Percentiles rank a stretch among this genome's conserved stretches.
These are phyloP conservation scores for Lasioglossum marginatum DNA, from an alignment of 2,888 invertebrate species.

Conservation along the genomic window DNA sequence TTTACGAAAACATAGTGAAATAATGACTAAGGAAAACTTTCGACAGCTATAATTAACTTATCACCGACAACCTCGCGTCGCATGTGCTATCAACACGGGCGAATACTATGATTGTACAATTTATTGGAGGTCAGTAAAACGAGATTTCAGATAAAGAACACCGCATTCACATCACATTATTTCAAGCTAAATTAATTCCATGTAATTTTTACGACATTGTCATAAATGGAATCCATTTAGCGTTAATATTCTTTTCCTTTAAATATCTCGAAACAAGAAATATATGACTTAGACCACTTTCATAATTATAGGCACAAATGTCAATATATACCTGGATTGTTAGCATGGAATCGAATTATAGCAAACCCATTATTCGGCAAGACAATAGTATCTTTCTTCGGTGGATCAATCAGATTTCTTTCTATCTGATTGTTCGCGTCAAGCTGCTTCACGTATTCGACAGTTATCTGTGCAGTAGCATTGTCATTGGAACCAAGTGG, in stretches of 20 bases:
- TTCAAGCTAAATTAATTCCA: too few species aligned
- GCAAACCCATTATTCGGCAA: conserved; percentile 96
- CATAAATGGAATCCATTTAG: too few species aligned
- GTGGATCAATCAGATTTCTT: conserved; percentile 89
- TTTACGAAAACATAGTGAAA: neutral
- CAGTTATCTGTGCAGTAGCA: neutral
- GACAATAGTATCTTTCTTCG: conserved; percentile 93
- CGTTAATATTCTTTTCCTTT: too few species aligned
- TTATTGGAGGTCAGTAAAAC: neutral
- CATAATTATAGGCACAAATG: too few species aligned
- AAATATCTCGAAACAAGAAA: too few species aligned
- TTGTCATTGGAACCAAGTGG: conserved; percentile 16
- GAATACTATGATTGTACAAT: neutral
- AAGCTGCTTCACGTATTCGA: conserved; percentile 78
- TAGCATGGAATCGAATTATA: conserved; percentile 92
- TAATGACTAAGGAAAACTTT: neutral
- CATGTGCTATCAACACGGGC: neutral
- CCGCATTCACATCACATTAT: too few species aligned
- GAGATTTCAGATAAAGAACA: neutral
- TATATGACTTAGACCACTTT: too few species aligned
- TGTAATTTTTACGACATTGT: too few species aligned
- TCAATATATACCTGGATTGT: conserved; percentile 91
- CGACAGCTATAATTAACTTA: neutral
- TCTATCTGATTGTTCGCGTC: conserved; percentile 90
- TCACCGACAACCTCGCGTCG: neutral